Base-by-base conservation (phyloP, 2,888 invertebrate genomes). In the Prosapia bicincta region DNA sequence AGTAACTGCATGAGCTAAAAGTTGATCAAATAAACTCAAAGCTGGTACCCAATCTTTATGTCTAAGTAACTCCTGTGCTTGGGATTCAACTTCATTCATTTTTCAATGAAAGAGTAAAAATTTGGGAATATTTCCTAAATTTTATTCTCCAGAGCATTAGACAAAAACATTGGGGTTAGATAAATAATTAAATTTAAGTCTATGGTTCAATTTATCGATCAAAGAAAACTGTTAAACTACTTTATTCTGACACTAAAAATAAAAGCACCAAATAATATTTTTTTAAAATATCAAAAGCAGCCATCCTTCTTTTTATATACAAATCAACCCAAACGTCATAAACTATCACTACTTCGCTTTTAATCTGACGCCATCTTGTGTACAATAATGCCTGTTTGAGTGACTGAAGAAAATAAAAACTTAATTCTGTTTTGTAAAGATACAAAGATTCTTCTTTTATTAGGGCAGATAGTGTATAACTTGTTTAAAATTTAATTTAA, bases 21-120 rank as follows among this genome's bases (percentile, higher is more conserved):
- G 84, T 83, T 88, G 87, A 83, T 88, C 88, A 82, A 88, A 89
- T 72, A 88, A 82, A 78, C 87, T 86, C 72, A 86, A 84, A 32
- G 89, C 89, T 80, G 87, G 85, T 78, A 84, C 83, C 88, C 88
- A 89, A 83, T 88, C 88, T 82, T 87, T 86, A 79, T 86, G 86
- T 74, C 87, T 85, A 80, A 88, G 84, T 83, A 87, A 86, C 81
- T 89, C 88, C 81, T 87, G 87, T 76, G 87, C 88, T 82, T 87
- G 87, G 81, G 84, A 84, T 82, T 87, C 87, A 26, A 79, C 76
- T 75, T 79, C 79, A 76, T 80, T 80, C 80, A 80, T 80, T 68
- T 69, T 69, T 77, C 30, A 69, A 69, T 66, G 26, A 68, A 68
- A 3, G 30, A 30, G 26, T 26, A 23, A 65, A 1, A 24, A 66